Evolutionary conservation across 2,797 vertebrate species (phyloP), one percentile per base, ranked within the genome.

Genomic region (Sebastes minor): DNA sequence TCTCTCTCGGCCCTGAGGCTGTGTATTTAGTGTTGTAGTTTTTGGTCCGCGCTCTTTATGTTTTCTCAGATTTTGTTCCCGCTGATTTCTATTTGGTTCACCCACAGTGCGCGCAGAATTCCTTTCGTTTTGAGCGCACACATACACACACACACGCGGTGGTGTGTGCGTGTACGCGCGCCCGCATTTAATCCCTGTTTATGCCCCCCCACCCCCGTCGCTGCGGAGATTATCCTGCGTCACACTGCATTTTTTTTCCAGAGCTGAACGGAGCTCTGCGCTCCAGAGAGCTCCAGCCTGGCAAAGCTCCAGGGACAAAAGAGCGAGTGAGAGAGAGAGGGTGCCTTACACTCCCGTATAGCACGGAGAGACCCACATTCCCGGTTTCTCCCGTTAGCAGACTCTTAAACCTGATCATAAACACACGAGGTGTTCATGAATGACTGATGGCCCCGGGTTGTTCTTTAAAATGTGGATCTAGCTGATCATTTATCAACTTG

Each of bases 141-240:
- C 52, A 32, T 65, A 25, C 35, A 23, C 46, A 12, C 35, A 42
- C 38, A n/a, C 16, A 13, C 20, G 20, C 20, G 20, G 8, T 22
- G 9, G 49, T 25, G 56, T 14, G 72, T 28, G 71, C 10, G 63
- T 11, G 60, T 13, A 67, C 22, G 75, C 64, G 76, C 81, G 61
- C 85, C 71, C 82, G 69, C 70, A 67, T 93, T 91, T 94, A 95
- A 94, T 94, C 94, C 88, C 62, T 93, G 93, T 94, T 94, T 93
- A 93, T 93, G 86, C 87, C 92, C 88, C 90, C 91, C 92, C 93
- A 86, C 92, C 93, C 92, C 92, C 91, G 88, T 92, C 83, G 88
- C 91, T 94, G 91, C 90, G 86, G 92, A 94, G 94, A 95, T 94
- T 94, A 95, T 94, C 92, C 93, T 94, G 92, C 92, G 92, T 95